A percentile compares a stretch with the other conserved stretches of the same genome.
phyloP scores from a whole-genome alignment of 2,113 vertebrate species.

The Corythoichthys haematopterus region DNA sequence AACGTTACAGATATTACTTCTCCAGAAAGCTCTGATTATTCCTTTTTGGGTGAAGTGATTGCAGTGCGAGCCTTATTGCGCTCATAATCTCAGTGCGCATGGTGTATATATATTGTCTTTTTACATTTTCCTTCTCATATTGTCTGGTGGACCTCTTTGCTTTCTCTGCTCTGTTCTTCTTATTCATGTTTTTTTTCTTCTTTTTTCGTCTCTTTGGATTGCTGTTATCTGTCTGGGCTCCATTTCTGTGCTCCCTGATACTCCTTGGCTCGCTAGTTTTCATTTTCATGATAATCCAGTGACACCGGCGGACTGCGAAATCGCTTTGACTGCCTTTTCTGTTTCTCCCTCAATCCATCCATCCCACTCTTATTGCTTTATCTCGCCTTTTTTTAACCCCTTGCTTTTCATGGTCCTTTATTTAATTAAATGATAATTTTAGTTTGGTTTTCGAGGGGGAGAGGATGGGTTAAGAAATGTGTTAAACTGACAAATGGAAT shows the following conservation, averaged over 20 bases:
- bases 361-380: conserved; percentile 19
- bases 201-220: conserved; percentile 23
- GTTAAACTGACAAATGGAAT: no score
- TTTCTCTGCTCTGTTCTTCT: conserved; percentile 27
- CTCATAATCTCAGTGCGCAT: conserved; percentile 62
- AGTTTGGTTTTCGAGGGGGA: conserved; percentile 9
- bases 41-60: conserved; percentile 62
- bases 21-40: conserved; percentile 68
- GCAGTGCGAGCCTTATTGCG: conserved; percentile 66
- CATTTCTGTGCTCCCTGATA: conserved; percentile 72
- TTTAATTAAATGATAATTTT: conserved; percentile 78
- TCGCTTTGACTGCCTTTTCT: conserved; percentile 59
- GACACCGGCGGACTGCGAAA: conserved; percentile 73
- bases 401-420: conserved; percentile 73
- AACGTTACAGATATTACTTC: conserved; percentile 70
- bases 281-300: conserved; percentile 78
- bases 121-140: conserved; percentile 64
- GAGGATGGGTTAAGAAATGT: not conserved
- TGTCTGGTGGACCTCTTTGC: conserved; percentile 55
- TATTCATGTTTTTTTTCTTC: conserved; percentile 38
- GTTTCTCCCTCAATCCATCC: conserved; percentile 20
- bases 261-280: conserved; percentile 74
- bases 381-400: conserved; percentile 69
- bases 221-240: conserved; percentile 70
- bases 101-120: conserved; percentile 72